Evolutionary conservation across 2,113 vertebrate genomes (phyloP).

Genomic region (Silurus glanis): DNA sequence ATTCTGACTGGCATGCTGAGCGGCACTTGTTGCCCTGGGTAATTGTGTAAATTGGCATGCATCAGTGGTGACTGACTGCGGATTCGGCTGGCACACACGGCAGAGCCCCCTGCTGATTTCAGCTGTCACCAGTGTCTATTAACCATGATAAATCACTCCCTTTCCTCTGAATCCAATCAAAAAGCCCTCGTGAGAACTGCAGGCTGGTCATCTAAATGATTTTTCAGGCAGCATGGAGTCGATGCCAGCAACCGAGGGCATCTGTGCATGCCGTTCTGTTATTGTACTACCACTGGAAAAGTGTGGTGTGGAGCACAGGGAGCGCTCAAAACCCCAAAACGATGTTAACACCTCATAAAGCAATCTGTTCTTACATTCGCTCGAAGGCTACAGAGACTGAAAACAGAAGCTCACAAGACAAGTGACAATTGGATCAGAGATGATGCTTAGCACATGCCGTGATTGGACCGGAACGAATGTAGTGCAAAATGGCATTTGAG

Average conservation of each 20-base stretch:
- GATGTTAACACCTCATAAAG: neutral
- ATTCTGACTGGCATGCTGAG: constrained; percentile 32
- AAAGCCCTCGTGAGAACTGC: constrained; percentile 66
- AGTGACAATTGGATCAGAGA: neutral
- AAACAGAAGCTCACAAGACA: neutral
- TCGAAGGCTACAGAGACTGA: constrained; percentile 8
- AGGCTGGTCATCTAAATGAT: constrained; percentile 73
- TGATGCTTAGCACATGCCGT: neutral
- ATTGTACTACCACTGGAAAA: constrained; percentile 14
- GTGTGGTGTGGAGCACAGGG: neutral
- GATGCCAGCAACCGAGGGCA: constrained; percentile 54
- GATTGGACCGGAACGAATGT: neutral
- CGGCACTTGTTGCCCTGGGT: constrained; percentile 55
- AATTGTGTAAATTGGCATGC: constrained; percentile 68
- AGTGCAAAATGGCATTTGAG: neutral
- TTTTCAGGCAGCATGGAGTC: constrained; percentile 58
- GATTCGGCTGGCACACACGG: constrained; percentile 57
- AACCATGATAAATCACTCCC: constrained; percentile 75
- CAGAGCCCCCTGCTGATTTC: constrained; percentile 61
- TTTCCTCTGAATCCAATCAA: constrained; percentile 69
- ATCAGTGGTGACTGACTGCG: constrained; percentile 57
- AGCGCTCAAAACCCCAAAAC: neutral
- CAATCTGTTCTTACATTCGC: neutral
- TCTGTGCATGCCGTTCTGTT: constrained; percentile 53
- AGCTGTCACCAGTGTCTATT: constrained; percentile 72